Base-by-base conservation (phyloP, 2,113 vertebrate genomes). In the Suricata suricatta region DNA sequence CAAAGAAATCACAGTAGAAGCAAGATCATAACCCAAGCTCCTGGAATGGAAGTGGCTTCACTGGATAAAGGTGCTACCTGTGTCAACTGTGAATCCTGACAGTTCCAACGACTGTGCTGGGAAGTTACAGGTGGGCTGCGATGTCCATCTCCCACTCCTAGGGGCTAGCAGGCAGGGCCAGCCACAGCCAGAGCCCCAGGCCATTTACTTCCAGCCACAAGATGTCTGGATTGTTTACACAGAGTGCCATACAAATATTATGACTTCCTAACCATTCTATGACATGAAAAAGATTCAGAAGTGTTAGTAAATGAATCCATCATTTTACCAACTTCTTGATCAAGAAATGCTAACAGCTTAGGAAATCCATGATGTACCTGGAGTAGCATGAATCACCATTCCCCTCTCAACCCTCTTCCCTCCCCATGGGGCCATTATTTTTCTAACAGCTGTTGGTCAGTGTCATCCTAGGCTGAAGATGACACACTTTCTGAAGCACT, bases 291-390 rank as follows among this genome's bases (percentile, higher is more conserved):
- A 91, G 86, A 82, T 44, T 92, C 74, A 76, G 44, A 93, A 84
- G 80, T 19, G 17, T 63, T 60, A 81, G 64, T 47, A 86, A 95
- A 92, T 21, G 11, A 87, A 96, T 29, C 29, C n/a, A 44, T 89
- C 92, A 47, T 50, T 77, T 84, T 80, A 77, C 63, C 19, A 74
- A 90, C 21, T 66, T 83, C 87, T 81, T 85, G 38, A 84, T 74
- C 50, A 71, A 54, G 27, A 96, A 95, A 95, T 25, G 41, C n/a
- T 52, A 81, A 87, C 54, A 57, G 57, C 82, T 92, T 76, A 64
- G 29, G 66, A 95, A 85, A 66, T 29, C 31, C n/a, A 57, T 54
- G 25, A 5, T 10, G 71, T 25, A 13, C 44, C 88, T 23, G 9
- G 81, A 74, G 35, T 14, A 57, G 38, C 33, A 0, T 52, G 3